A percentile compares a stretch with the other conserved stretches of the same genome.
These are phyloP conservation scores for Onychomys torridus DNA, from an alignment of 2,797 vertebrate genomes.

Conservation along the genomic window DNA sequence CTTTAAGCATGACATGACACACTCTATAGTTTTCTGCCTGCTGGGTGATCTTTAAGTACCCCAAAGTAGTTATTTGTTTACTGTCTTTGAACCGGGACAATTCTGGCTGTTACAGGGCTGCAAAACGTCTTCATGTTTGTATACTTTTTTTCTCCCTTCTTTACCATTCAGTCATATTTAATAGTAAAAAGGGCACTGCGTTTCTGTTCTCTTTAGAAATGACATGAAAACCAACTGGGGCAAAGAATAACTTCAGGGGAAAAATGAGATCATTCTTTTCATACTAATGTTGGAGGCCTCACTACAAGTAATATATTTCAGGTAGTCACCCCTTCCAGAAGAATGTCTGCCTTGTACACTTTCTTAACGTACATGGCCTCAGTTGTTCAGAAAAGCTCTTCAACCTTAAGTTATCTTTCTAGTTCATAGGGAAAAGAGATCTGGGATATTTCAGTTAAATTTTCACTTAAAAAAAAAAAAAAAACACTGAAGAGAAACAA, in stretches of 20 bases:
- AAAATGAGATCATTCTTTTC: background rate
- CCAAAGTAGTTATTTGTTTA: background rate
- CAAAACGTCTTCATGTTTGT: background rate
- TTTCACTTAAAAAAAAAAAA: background rate
- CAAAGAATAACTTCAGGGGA: background rate
- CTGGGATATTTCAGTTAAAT: background rate
- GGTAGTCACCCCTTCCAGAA: background rate
- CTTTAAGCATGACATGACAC: background rate
- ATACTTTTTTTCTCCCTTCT: background rate
- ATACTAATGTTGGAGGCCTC: background rate
- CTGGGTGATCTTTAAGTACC: background rate
- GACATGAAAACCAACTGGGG: background rate
- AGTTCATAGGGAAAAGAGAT: background rate
- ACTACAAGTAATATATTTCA: background rate
- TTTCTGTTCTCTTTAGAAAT: slow-evolving; percentile 25
- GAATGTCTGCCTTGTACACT: background rate
- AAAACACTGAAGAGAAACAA: background rate
- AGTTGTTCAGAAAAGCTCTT: background rate
- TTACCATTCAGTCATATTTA: slow-evolving; percentile 3
- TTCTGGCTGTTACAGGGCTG: background rate
- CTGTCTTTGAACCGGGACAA: background rate
- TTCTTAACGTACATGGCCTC: slow-evolving; percentile 1
- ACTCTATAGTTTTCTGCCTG: background rate
- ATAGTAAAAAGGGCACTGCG: background rate
- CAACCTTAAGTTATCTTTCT: background rate